Conservation (phyloP, 1,140 invertebrate species). For the Drosophila nannoptera region DNA sequence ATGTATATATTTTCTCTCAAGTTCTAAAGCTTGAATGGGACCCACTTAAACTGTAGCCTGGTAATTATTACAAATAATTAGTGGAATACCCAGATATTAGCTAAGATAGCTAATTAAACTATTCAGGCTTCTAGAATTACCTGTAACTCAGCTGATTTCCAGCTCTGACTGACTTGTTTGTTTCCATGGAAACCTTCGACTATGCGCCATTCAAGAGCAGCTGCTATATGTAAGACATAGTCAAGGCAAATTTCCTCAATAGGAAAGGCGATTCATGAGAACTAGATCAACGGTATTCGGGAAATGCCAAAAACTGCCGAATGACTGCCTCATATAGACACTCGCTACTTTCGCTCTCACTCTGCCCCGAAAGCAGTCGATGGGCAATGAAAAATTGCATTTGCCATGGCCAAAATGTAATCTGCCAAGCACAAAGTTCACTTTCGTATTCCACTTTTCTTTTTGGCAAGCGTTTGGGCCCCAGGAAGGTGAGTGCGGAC, state of each 20-base stretch:
- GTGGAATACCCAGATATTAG: too few relatives aligned
- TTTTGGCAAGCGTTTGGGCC: constrained; percentile 63
- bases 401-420: constrained; percentile 52
- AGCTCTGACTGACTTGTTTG: background rate
- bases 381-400: constrained; percentile 12
- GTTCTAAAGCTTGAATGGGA: too few relatives aligned
- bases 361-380: constrained; percentile 9
- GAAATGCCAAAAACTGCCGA: constrained; percentile 19
- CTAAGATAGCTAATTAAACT: too few relatives aligned
- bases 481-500: background rate
- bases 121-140: background rate
- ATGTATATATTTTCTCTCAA: background rate
- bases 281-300: constrained; percentile 28
- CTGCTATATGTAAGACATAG: constrained; percentile 1
- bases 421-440: constrained; percentile 70
- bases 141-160: constrained; percentile 5
- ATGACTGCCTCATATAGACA: constrained; percentile 41
- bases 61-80: too few relatives aligned
- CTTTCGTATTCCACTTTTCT: constrained; percentile 49
- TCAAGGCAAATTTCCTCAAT: background rate
- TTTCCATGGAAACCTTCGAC: constrained; percentile 5
- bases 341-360: constrained; percentile 61
- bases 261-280: constrained; percentile 36
- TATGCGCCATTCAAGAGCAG: background rate
- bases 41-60: too few relatives aligned